Evolutionary conservation across 2,888 invertebrate species (phyloP).

Genomic region (Lithophane leautieri): DNA sequence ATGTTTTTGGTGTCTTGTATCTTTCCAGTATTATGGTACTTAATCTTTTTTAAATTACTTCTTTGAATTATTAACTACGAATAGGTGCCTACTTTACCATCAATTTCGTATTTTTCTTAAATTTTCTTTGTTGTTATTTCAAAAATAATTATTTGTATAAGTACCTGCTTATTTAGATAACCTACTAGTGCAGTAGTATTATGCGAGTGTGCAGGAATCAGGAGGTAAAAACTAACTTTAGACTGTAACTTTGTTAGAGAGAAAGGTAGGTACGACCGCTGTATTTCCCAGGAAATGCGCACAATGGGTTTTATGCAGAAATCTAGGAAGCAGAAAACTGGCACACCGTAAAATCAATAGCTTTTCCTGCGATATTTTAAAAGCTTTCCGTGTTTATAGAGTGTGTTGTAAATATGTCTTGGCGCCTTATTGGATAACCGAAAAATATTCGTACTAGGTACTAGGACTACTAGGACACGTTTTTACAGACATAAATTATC

Average conservation of each 20-base stretch:
- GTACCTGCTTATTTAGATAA: neutral
- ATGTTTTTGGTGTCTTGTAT: conserved; percentile 68
- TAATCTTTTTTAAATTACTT: neutral
- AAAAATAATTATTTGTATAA: neutral
- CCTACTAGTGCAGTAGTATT: conserved; percentile 1
- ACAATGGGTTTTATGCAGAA: conserved; percentile 56
- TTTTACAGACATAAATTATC: neutral
- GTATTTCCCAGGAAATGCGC: conserved; percentile 53
- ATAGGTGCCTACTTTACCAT: neutral
- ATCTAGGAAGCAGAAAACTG: conserved; percentile 53
- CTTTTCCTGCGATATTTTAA: conserved; percentile 45
- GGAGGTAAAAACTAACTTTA: conserved; percentile 38
- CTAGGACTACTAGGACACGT: no score
- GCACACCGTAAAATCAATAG: conserved; percentile 48
- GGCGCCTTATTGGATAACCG: neutral
- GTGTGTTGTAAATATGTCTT: conserved; percentile 11
- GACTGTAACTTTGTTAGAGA: conserved; percentile 46
- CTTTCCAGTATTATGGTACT: neutral
- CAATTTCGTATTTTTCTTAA: neutral
- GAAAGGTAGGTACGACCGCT: conserved; percentile 52
- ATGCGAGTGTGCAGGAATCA: conserved; percentile 24
- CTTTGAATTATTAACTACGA: neutral
- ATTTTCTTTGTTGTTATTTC: neutral
- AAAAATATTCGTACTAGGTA: no score
- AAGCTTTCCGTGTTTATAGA: conserved; percentile 10